Evolutionary conservation across 2,888 invertebrate species (phyloP).

Genomic region (Julus scandinavius): DNA sequence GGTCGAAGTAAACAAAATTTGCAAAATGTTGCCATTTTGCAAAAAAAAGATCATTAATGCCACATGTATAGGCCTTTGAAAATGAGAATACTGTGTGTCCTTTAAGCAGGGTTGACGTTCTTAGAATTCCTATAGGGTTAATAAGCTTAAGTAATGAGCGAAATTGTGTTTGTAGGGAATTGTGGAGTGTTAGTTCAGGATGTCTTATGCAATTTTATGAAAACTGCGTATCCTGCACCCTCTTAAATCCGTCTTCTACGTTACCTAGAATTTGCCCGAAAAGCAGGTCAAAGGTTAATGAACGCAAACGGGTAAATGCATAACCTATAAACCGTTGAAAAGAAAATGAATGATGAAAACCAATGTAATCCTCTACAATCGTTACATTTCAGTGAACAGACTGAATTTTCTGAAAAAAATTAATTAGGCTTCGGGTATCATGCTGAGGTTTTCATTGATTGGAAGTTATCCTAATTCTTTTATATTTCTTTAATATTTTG

Average conservation of each 20-base stretch:
- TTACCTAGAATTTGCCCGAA: neutral
- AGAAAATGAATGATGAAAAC: neutral
- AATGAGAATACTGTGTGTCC: neutral
- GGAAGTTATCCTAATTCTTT: neutral
- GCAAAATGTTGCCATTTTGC: no score
- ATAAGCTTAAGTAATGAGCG: neutral
- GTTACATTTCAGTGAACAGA: neutral
- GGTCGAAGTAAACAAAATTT: no score
- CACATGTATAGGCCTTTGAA: no score
- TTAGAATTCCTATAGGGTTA: neutral
- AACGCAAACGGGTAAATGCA: neutral
- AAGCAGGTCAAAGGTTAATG: constrained; percentile 28
- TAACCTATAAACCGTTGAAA: neutral
- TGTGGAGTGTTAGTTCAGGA: neutral
- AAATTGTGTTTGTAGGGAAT: neutral
- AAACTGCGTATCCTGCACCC: no score
- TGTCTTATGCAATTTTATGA: neutral
- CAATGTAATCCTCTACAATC: neutral
- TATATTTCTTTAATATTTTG: neutral
- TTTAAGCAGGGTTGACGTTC: neutral
- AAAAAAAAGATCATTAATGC: no score
- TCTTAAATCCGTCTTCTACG: neutral
- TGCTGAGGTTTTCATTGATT: constrained; percentile 3
- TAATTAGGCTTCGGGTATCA: neutral
- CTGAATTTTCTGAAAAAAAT: neutral